Conservation (phyloP, 2,113 vertebrate species). For the Festucalex cinctus region DNA sequence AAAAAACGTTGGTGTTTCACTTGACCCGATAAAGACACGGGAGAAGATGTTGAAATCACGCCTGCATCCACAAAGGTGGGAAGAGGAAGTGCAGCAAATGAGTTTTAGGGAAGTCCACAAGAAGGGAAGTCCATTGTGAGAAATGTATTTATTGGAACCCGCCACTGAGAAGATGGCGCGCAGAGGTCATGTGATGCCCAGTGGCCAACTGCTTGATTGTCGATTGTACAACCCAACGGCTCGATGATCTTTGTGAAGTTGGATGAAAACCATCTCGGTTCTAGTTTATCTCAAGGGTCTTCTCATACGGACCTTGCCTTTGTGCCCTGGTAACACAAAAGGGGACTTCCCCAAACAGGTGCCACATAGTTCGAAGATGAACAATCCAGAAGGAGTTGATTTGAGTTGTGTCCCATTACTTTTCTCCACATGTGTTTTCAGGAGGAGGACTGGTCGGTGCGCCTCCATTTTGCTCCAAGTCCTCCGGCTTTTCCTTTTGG, state of each 20-base stretch:
- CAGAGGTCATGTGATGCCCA: too few relatives aligned
- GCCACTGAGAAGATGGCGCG: not conserved
- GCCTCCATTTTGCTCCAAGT: not conserved
- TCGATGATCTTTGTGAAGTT: too few relatives aligned
- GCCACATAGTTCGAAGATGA: too few relatives aligned
- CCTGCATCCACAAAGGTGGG: not conserved
- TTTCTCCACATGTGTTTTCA: slow-evolving; percentile 15
- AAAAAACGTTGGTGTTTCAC: not conserved
- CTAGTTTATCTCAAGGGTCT: too few relatives aligned
- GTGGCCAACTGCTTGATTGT: too few relatives aligned
- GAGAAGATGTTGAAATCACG: not conserved
- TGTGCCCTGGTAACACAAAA: too few relatives aligned
- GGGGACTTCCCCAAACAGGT: too few relatives aligned
- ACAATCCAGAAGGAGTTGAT: too few relatives aligned
- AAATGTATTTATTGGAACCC: not conserved
- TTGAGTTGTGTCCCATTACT: not conserved
- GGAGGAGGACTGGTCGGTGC: slow-evolving; percentile 6
- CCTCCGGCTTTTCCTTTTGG: slow-evolving; percentile 17
- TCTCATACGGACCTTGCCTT: too few relatives aligned
- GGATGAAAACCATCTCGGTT: too few relatives aligned
- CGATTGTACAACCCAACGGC: too few relatives aligned
- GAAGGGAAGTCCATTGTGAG: not conserved
- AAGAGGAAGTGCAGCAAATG: not conserved
- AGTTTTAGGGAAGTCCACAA: not conserved
- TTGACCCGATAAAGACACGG: too few relatives aligned